Conservation (phyloP, 2,797 vertebrate genomes). For the Ficedula albicollis region DNA sequence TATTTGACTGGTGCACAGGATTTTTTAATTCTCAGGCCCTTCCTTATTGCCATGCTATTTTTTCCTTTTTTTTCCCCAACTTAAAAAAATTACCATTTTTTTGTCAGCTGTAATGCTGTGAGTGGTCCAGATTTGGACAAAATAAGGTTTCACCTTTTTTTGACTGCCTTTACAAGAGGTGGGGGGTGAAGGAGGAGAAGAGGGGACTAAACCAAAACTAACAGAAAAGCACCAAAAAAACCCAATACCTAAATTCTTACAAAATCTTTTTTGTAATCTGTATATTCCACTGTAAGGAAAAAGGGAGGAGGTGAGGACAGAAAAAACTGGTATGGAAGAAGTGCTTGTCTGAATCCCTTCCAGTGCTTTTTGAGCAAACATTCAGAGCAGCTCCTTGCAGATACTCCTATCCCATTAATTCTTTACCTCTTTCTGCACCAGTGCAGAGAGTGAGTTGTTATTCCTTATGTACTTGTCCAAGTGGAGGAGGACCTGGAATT, state of each 20-base stretch:
- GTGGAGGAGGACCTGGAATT: not conserved
- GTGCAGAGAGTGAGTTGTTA: not conserved
- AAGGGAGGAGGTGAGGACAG: not conserved
- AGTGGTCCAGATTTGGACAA: not conserved
- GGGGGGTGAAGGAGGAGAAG: not conserved
- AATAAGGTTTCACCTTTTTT: not conserved
- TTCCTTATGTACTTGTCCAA: not conserved
- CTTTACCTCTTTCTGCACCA: not conserved
- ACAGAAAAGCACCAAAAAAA: not conserved
- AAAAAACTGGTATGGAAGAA: not conserved
- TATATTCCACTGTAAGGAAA: not conserved
- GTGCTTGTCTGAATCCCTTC: not conserved
- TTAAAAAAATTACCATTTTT: not conserved
- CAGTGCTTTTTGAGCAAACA: not conserved
- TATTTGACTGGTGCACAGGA: not conserved
- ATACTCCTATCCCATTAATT: not conserved
- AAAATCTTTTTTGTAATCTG: accelerated
- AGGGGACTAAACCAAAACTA: not conserved
- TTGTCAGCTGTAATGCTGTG: not conserved
- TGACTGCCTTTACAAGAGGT: not conserved
- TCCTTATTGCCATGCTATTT: not conserved
- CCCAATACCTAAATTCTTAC: not conserved
- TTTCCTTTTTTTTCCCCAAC: not conserved
- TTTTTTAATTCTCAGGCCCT: not conserved
- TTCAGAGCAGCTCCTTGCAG: not conserved